These are phyloP conservation scores for Xanthorhoe designata DNA, from an alignment of 2,888 invertebrate genomes.

Conservation along the genomic window DNA sequence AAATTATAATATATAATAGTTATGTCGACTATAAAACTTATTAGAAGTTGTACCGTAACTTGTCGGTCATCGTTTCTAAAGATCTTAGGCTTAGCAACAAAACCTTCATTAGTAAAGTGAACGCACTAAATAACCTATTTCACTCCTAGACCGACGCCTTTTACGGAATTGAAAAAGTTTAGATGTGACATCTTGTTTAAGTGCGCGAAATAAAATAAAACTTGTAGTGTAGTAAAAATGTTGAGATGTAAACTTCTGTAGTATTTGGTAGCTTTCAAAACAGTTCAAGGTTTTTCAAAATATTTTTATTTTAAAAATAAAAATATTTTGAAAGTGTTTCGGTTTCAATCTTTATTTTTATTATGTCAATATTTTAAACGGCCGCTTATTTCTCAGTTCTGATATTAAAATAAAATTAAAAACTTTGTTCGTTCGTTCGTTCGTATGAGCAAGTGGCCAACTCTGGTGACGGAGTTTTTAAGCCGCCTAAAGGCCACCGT, in stretches of 20 bases:
- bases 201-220: slow-evolving; percentile 14
- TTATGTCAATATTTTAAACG: no score
- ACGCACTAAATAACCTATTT: slow-evolving; percentile 29
- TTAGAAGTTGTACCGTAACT: not conserved
- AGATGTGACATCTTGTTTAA: slow-evolving; percentile 31
- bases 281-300: not conserved
- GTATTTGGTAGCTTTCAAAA: not conserved
- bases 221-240: slow-evolving; percentile 3
- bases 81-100: slow-evolving; percentile 2
- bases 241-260: not conserved
- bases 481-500: no score
- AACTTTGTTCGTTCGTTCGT: no score
- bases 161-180: slow-evolving; percentile 42
- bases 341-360: no score
- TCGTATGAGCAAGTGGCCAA: no score
- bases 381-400: no score
- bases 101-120: slow-evolving; percentile 36
- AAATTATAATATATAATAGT: no score
- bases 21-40: no score
- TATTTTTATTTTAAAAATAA: not conserved
- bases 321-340: no score
- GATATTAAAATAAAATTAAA: no score
- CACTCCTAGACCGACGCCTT: slow-evolving; percentile 25
- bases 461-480: no score
- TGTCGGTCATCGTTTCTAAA: not conserved